Evolutionary conservation across 2,888 invertebrate genomes (phyloP), one percentile per base, ranked within the genome.

Genomic region (Meliscaeva auricollis): DNA sequence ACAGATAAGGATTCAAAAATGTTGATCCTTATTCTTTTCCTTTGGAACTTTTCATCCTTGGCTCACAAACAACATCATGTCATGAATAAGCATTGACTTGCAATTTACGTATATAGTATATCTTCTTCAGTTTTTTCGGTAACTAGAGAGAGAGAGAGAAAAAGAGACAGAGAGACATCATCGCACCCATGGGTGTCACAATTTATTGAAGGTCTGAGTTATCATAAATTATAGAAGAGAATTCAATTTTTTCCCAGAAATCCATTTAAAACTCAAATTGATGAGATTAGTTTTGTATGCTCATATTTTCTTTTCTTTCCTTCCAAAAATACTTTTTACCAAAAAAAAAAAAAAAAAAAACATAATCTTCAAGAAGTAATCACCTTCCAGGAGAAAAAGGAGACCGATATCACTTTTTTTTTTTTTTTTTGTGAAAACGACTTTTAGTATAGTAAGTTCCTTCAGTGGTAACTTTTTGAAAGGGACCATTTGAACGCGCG

Each of bases 1-100:
- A 26, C 68, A 73, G 73, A 68, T 78, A 46, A 78, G 60, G 11
- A 83, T 73, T 78, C 78, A 62, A 73, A 83, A 78, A 78, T 78
- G 73, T 60, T 60, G 68, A 82, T 78, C 52, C 44, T 70, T 56
- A 22, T 62, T 62, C 50, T 30, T 62, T 58, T 62, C 17, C 44
- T 70, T 22, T 32, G 9, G 4, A 64, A 64, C 9, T 68, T 62
- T 48, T 58, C 41, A 60, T 69, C 48, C 50, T 50, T 69, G 44
- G 32, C 22, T 48, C 30, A 56, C 64, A 50, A 58, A 76, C 58
- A 76, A 64, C 56, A 54, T 35, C 46, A 20, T 56, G 48, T 52
- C 56, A 46, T 56, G 48, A 79, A 52, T 58, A 66, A 66, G 78
- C 58, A 79, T 73, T 66, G 72, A 66, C 58, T 66, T 73, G 56